A percentile compares a stretch with the other conserved stretches of the same genome.
These are phyloP conservation scores for Scaptodrosophila latifasciaeformis DNA, from an alignment of 2,888 invertebrate genomes.

Conservation along the genomic window DNA sequence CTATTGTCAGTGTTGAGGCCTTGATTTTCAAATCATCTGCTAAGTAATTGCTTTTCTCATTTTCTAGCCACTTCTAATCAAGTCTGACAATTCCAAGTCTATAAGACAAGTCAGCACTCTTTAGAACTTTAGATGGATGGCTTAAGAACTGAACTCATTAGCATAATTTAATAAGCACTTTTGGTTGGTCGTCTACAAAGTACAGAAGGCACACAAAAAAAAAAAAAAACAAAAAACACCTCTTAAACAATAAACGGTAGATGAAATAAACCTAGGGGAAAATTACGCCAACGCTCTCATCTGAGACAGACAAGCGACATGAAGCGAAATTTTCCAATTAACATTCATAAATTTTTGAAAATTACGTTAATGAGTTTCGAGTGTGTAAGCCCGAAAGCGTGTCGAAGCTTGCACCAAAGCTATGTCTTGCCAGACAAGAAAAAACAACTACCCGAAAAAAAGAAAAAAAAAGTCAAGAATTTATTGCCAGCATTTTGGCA, in stretches of 20 bases:
- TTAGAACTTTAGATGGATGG: too few relatives aligned
- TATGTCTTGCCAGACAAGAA: slow-evolving; percentile 9
- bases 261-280: slow-evolving; percentile 9
- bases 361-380: slow-evolving; percentile 65
- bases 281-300: slow-evolving; percentile 21
- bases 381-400: slow-evolving; percentile 38
- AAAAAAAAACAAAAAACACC: too few relatives aligned
- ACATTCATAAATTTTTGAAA: slow-evolving; percentile 65
- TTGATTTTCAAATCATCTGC: background rate
- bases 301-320: slow-evolving; percentile 10
- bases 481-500: slow-evolving; percentile 1
- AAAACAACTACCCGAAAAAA: slow-evolving; percentile 3
- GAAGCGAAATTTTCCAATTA: slow-evolving; percentile 58
- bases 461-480: slow-evolving; percentile 26
- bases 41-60: slow-evolving; percentile 30
- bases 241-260: too few relatives aligned
- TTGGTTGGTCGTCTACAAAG: slow-evolving; percentile 36
- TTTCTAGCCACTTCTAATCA: slow-evolving; percentile 15
- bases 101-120: too few relatives aligned
- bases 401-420: slow-evolving; percentile 25
- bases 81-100: slow-evolving; percentile 47
- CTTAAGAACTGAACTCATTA: slow-evolving; percentile 54
- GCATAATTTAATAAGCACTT: slow-evolving; percentile 68
- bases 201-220: slow-evolving; percentile 17
- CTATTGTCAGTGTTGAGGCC: background rate